phyloP scores from a whole-genome alignment of 1,140 invertebrate species.

The Drosophila biarmipes region DNA sequence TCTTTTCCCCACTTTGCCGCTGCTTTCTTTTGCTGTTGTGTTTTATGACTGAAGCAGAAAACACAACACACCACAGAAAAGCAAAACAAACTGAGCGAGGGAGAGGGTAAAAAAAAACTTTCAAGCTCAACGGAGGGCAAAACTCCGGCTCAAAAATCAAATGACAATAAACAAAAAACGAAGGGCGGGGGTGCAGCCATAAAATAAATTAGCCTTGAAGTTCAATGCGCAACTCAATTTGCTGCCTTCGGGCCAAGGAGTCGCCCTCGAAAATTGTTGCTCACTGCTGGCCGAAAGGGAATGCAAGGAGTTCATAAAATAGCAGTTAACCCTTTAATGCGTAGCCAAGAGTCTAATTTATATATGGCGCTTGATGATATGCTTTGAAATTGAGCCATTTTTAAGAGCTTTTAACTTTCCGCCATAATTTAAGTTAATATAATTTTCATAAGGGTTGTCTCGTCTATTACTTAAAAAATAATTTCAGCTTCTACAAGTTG shows the following conservation, averaged over 20 bases:
- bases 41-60: conserved; percentile 45
- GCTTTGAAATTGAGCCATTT: not conserved
- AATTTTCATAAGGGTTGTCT: no score
- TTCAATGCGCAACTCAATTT: conserved; percentile 60
- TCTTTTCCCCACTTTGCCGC: conserved; percentile 21
- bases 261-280: conserved; percentile 29
- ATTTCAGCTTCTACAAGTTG: no score
- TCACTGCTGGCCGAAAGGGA: conserved; percentile 1
- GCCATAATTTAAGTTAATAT: no score
- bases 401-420: no score
- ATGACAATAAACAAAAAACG: conserved; percentile 54
- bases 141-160: conserved; percentile 59
- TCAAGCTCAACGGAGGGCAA: conserved; percentile 9
- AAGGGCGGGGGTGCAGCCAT: conserved; percentile 34
- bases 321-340: conserved; percentile 14
- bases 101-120: conserved; percentile 23
- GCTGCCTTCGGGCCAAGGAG: conserved; percentile 8
- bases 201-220: conserved; percentile 75
- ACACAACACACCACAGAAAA: no score
- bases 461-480: no score
- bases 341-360: not conserved
- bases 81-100: conserved; percentile 4
- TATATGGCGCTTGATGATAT: conserved; percentile 6
- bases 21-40: conserved; percentile 3
- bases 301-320: conserved; percentile 19